Conservation (phyloP, 2,888 invertebrate species). For the Agonopterix subpropinquella region DNA sequence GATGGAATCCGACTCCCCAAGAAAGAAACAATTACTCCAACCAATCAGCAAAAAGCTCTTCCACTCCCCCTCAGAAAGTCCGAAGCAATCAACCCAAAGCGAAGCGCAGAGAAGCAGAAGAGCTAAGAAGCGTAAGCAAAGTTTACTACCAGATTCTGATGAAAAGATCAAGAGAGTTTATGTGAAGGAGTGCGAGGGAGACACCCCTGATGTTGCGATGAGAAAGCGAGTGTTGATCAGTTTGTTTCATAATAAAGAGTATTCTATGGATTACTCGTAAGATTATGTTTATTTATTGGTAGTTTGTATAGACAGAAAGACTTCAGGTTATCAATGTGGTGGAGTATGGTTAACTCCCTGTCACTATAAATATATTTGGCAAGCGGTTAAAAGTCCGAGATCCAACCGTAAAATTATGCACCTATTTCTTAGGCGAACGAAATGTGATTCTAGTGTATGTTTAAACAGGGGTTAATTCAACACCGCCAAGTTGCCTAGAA, state of each 20-base stretch:
- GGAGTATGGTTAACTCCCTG: too few relatives aligned
- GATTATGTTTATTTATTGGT: too few relatives aligned
- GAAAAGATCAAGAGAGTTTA: conserved; percentile 48
- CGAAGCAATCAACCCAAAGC: conserved; percentile 13
- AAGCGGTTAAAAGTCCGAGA: too few relatives aligned
- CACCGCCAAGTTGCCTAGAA: too few relatives aligned
- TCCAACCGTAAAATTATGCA: too few relatives aligned
- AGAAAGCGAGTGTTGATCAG: conserved; percentile 51
- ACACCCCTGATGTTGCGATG: conserved; percentile 36
- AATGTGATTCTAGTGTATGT: too few relatives aligned
- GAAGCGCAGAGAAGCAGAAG: conserved; percentile 20
- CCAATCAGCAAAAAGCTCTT: conserved; percentile 58
- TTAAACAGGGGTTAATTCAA: too few relatives aligned
- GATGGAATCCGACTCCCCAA: conserved; percentile 58
- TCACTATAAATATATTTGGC: too few relatives aligned
- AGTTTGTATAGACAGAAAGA: too few relatives aligned
- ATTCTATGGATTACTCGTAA: conserved; percentile 39
- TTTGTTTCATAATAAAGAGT: conserved; percentile 55
- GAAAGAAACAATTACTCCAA: conserved; percentile 42
- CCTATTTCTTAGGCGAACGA: too few relatives aligned
- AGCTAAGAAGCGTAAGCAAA: conserved; percentile 45
- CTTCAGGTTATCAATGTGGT: too few relatives aligned
- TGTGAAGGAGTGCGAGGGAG: conserved; percentile 44
- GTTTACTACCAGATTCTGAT: conserved; percentile 33
- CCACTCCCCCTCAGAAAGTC: conserved; percentile 33